A percentile compares a stretch with the other conserved stretches of the same genome.
Evolutionary conservation across 2,797 vertebrate genomes (phyloP).

Genomic region (Danionella dracula): DNA sequence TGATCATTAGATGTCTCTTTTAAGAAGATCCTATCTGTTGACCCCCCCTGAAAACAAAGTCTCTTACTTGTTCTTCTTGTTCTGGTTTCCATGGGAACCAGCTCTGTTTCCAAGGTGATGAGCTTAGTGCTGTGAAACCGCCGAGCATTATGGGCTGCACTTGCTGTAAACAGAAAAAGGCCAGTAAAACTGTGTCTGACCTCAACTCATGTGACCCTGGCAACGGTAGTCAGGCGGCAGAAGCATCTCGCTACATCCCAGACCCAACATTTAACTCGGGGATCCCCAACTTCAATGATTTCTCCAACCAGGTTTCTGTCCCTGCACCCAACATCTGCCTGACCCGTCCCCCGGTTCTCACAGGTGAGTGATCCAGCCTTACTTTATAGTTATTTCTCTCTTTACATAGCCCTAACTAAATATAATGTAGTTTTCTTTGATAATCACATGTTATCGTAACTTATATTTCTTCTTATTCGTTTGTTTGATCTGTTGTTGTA

Average conservation of each 20-base stretch:
- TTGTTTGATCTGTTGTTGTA: too few species aligned
- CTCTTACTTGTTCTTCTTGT: background rate
- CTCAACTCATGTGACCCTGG: conserved; percentile 41
- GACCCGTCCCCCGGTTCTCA: conserved; percentile 52
- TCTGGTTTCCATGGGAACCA: conserved; percentile 42
- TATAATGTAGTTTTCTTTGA: too few species aligned
- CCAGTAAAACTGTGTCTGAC: conserved; percentile 56
- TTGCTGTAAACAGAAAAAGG: conserved; percentile 85
- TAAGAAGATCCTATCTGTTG: too few species aligned
- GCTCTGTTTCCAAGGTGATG: conserved; percentile 57
- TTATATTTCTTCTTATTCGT: too few species aligned
- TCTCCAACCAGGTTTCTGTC: conserved; percentile 53
- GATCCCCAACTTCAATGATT: conserved; percentile 75
- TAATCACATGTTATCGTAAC: too few species aligned
- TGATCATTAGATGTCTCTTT: too few species aligned
- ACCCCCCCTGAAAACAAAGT: too few species aligned
- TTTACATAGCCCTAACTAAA: too few species aligned
- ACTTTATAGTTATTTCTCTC: too few species aligned
- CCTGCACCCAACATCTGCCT: conserved; percentile 43
- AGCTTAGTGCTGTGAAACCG: conserved; percentile 36
- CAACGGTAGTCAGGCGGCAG: conserved; percentile 51
- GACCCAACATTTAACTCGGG: conserved; percentile 59
- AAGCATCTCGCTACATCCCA: conserved; percentile 60
- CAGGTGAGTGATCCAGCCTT: conserved; percentile 45
- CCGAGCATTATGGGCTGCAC: conserved; percentile 84